Conservation (phyloP, 92 coral and sea anemone species). For the Epizoanthus rinbou region DNA sequence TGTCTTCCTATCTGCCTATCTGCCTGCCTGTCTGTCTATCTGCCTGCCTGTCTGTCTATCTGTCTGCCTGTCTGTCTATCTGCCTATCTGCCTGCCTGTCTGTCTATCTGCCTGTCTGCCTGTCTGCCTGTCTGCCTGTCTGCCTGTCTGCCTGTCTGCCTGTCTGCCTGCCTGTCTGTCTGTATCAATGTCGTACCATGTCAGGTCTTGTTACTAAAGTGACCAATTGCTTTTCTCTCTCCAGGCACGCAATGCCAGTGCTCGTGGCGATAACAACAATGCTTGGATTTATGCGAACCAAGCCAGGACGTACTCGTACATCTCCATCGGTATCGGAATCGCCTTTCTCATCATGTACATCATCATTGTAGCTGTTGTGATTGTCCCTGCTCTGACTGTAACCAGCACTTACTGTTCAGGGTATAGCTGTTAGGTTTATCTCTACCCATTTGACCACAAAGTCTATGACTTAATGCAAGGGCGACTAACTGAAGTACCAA, state of each 20-base stretch:
- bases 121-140: neutral
- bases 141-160: neutral
- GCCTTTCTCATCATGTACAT: slow-evolving; percentile 25
- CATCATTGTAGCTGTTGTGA: neutral
- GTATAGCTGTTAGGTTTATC: neutral
- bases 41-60: too few relatives aligned
- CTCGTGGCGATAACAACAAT: slow-evolving; percentile 6
- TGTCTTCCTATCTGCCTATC: too few relatives aligned
- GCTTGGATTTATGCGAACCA: slow-evolving; percentile 29
- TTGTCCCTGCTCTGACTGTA: neutral
- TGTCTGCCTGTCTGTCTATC: neutral
- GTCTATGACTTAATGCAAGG: neutral
- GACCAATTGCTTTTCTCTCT: neutral
- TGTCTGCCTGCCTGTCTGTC: neutral
- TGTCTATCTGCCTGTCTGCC: neutral
- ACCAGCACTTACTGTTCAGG: neutral
- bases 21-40: neutral
- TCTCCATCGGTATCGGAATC: slow-evolving; percentile 26
- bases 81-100: neutral
- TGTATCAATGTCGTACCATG: neutral
- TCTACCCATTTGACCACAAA: neutral
- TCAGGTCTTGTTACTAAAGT: neutral
- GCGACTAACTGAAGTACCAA: neutral
- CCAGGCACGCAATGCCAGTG: slow-evolving; percentile 25
- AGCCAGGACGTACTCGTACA: slow-evolving; percentile 17